A percentile compares a stretch with the other conserved stretches of the same genome.
phyloP scores from a whole-genome alignment of 2,113 vertebrate species.

The Pterocles burchelli region DNA sequence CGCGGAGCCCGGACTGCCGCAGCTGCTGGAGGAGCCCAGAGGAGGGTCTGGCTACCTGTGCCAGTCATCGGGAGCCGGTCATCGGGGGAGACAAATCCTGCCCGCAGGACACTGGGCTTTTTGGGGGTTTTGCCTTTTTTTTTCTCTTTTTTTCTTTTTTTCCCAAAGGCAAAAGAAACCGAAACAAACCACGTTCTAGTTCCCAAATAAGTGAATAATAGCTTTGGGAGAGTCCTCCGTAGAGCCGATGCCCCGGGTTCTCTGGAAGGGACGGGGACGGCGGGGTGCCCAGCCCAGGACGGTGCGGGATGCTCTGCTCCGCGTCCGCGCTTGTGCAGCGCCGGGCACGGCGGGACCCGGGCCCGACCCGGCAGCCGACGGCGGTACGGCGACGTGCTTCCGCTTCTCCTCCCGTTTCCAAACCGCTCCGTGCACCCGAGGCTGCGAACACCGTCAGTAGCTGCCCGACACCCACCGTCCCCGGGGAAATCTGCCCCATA shows the following conservation, averaged over 20 bases:
- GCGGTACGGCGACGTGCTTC: no score
- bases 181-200: not conserved
- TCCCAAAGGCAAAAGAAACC: not conserved
- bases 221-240: not conserved
- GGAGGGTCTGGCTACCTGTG: not conserved
- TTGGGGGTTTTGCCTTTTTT: fast-evolving
- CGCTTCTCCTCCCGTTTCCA: not conserved
- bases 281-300: not conserved
- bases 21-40: not conserved
- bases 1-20: not conserved
- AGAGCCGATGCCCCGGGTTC: not conserved
- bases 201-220: not conserved
- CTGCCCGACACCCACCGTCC: not conserved
- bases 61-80: not conserved
- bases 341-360: not conserved
- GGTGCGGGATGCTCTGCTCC: not conserved
- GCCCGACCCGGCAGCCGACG: not conserved
- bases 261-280: not conserved
- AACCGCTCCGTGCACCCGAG: not conserved
- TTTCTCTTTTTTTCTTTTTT: fast-evolving
- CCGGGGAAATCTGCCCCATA: not conserved
- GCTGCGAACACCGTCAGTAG: no score
- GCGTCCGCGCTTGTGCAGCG: not conserved
- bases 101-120: not conserved
- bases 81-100: not conserved